Percentiles rank a stretch among this genome's conserved stretches.
Evolutionary conservation across 2,888 invertebrate species (phyloP).

Genomic region (Metellina segmentata): DNA sequence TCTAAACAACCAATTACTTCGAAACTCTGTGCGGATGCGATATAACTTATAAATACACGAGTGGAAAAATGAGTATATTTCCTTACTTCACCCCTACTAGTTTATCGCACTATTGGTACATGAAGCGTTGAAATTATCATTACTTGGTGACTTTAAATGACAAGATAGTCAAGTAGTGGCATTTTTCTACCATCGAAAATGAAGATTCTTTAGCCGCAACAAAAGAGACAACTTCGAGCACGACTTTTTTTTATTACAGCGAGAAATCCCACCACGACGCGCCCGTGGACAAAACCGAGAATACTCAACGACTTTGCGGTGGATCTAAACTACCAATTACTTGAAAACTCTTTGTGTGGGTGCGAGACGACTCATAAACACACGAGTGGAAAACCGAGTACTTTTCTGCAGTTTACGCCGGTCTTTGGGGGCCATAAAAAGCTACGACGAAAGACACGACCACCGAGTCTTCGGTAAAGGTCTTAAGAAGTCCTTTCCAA

Average conservation of each 20-base stretch:
- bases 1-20: neutral
- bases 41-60: neutral
- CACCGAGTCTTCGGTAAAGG: neutral
- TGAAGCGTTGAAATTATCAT: no score
- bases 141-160: no score
- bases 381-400: neutral
- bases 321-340: neutral
- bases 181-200: no score
- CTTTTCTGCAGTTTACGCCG: neutral
- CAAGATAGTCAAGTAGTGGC: no score
- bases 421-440: neutral
- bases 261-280: no score
- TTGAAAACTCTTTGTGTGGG: neutral
- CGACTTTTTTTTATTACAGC: no score
- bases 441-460: slow-evolving; percentile 17
- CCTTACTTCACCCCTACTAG: no score
- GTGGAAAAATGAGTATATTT: neutral
- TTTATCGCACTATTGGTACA: no score
- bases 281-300: no score
- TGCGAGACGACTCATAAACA: neutral
- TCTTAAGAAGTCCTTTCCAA: neutral
- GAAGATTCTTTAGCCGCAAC: no score
- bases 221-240: no score
- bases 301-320: neutral
- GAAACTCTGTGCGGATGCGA: neutral